Evolutionary conservation across 2,113 vertebrate species (phyloP).

Genomic region (Trematocara macrostoma): DNA sequence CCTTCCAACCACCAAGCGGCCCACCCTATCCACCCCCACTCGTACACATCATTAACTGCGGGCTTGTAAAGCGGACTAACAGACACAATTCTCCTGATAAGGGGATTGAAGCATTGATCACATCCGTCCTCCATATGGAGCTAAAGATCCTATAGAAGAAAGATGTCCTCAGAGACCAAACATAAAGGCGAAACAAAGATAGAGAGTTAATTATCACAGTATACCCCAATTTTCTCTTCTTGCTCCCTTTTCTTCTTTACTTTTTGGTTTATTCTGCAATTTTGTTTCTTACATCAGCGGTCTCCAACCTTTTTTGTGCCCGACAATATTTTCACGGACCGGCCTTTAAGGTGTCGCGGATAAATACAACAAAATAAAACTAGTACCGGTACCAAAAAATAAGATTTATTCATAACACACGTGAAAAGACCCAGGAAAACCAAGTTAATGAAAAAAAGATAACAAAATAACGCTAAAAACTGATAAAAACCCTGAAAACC

Average conservation of each 20-base stretch:
- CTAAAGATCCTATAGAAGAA: not conserved
- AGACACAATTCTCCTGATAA: constrained; percentile 51
- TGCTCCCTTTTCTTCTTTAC: not conserved
- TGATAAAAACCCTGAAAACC: too few species aligned
- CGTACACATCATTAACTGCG: constrained; percentile 26
- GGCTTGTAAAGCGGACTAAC: constrained; percentile 35
- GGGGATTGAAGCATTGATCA: constrained; percentile 61
- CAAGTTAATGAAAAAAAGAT: too few species aligned
- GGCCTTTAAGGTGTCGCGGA: too few species aligned
- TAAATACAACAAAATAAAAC: too few species aligned
- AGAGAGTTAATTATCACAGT: not conserved
- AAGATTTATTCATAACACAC: too few species aligned
- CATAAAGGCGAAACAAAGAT: not conserved
- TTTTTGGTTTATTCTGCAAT: not conserved
- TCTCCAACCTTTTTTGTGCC: too few species aligned
- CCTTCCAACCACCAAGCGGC: constrained; percentile 5
- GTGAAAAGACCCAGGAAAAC: too few species aligned
- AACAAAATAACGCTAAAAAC: too few species aligned
- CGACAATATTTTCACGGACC: too few species aligned
- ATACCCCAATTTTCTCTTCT: not conserved
- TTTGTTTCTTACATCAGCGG: not conserved
- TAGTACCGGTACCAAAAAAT: too few species aligned
- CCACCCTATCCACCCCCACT: not conserved
- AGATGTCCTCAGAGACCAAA: not conserved
- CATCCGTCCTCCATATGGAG: constrained; percentile 37